A percentile compares a stretch with the other conserved stretches of the same genome.
phyloP scores from a whole-genome alignment of 2,797 vertebrate species.

The Enteromius paludinosus region DNA sequence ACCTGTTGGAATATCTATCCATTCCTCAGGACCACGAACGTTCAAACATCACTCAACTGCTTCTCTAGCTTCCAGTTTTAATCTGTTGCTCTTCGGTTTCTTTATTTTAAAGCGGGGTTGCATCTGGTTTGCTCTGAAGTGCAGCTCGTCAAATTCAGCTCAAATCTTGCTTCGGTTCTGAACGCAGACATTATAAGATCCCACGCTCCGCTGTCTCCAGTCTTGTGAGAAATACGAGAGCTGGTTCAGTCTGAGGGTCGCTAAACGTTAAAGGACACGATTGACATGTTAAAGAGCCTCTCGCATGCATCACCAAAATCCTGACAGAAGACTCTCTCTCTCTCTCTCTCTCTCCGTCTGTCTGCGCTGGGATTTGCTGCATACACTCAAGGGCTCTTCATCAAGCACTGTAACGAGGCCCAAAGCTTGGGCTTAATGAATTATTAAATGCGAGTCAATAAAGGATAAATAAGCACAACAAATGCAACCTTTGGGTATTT shows the following conservation, averaged over 20 bases:
- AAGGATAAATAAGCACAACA: slow-evolving; percentile 72
- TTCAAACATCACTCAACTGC: neutral
- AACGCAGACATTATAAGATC: neutral
- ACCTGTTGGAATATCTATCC: neutral
- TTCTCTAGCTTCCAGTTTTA: no score
- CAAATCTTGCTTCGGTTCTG: neutral
- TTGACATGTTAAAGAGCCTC: slow-evolving; percentile 41
- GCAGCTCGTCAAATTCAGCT: no score
- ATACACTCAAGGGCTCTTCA: slow-evolving; percentile 46
- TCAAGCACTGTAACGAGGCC: slow-evolving; percentile 52
- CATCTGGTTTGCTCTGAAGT: neutral
- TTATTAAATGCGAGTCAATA: slow-evolving; percentile 77
- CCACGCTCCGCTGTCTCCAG: neutral
- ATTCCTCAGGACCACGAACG: neutral
- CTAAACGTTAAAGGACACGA: slow-evolving; percentile 23
- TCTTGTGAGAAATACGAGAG: neutral
- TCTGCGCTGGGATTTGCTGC: slow-evolving; percentile 30
- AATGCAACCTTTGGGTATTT: slow-evolving; percentile 69
- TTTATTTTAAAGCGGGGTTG: neutral
- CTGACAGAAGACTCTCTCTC: neutral
- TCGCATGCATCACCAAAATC: slow-evolving; percentile 23
- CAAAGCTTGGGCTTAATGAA: slow-evolving; percentile 69
- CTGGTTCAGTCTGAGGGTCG: neutral
- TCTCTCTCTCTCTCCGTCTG: neutral
- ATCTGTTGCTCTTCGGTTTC: neutral